These are phyloP conservation scores for Drosophila virilis DNA, from an alignment of 1,140 invertebrate genomes.

Conservation along the genomic window DNA sequence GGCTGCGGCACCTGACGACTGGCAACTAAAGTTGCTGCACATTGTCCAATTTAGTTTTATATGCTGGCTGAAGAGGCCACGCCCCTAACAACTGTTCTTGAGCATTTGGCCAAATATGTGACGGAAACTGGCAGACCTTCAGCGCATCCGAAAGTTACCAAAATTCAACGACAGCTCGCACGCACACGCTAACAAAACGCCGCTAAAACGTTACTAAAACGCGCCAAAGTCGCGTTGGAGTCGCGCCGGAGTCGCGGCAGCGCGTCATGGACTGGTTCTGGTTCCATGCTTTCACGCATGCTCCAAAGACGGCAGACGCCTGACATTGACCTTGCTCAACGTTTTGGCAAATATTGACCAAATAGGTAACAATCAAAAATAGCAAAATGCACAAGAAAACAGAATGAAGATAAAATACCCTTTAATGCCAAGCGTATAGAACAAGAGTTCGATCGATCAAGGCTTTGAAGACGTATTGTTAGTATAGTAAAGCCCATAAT, in stretches of 20 bases:
- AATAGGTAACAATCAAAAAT: neutral
- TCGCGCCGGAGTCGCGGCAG: conserved; percentile 5
- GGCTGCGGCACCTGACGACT: neutral
- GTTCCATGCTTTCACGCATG: conserved; percentile 28
- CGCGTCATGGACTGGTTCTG: conserved; percentile 26
- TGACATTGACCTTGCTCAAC: conserved; percentile 71
- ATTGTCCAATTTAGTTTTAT: conserved; percentile 59
- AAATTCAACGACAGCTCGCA: conserved; percentile 39
- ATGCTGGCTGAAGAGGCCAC: conserved; percentile 23
- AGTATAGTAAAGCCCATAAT: no score
- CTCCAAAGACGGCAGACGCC: conserved; percentile 18
- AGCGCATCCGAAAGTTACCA: conserved; percentile 4
- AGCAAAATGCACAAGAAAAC: conserved; percentile 7
- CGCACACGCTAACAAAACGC: conserved; percentile 2
- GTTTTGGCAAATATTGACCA: conserved; percentile 55
- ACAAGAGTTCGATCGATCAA: no score
- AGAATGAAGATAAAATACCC: neutral
- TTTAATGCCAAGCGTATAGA: neutral
- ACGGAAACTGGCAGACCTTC: conserved; percentile 65
- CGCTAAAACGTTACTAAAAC: neutral
- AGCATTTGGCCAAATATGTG: conserved; percentile 61
- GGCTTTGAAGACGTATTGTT: no score
- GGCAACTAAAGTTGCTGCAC: conserved; percentile 51
- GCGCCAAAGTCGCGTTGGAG: neutral
- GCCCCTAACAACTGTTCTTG: conserved; percentile 53